Evolutionary conservation across 2,113 vertebrate species (phyloP).

Genomic region (Acinonyx jubatus): DNA sequence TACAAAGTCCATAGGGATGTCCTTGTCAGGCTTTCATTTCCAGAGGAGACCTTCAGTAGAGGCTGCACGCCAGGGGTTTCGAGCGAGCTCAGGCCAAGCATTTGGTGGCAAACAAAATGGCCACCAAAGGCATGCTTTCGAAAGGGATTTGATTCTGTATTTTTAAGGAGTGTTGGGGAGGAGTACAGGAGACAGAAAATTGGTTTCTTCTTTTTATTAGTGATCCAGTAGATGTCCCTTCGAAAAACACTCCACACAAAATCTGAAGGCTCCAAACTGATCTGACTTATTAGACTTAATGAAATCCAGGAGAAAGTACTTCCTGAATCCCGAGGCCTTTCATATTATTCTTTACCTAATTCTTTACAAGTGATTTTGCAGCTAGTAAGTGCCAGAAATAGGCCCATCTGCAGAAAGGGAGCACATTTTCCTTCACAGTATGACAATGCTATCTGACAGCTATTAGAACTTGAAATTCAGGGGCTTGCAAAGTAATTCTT

Average conservation of each 20-base stretch:
- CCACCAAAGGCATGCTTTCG: background rate
- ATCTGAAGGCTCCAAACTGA: constrained; percentile 51
- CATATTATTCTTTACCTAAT: constrained; percentile 87
- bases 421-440: constrained; percentile 61
- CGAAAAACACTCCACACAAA: background rate
- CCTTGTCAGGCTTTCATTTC: constrained; percentile 29
- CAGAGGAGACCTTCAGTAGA: background rate
- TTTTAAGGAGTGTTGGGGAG: background rate
- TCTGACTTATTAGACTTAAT: constrained; percentile 75
- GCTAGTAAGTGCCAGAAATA: constrained; percentile 72
- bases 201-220: background rate
- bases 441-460: constrained; percentile 76
- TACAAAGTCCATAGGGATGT: background rate
- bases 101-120: constrained; percentile 44
- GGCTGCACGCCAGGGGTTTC: background rate
- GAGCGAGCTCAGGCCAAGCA: background rate
- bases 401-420: constrained; percentile 66
- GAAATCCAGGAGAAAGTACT: constrained; percentile 90
- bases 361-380: constrained; percentile 90
- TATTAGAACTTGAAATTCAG: constrained; percentile 64
- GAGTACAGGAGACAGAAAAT: background rate
- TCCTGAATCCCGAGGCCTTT: constrained; percentile 86
- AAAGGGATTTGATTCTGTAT: constrained; percentile 41
- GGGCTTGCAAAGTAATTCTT: constrained; percentile 56
- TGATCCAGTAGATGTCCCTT: background rate